phyloP scores from a whole-genome alignment of 2,113 vertebrate genomes.

The Myrmecobius fasciatus region DNA sequence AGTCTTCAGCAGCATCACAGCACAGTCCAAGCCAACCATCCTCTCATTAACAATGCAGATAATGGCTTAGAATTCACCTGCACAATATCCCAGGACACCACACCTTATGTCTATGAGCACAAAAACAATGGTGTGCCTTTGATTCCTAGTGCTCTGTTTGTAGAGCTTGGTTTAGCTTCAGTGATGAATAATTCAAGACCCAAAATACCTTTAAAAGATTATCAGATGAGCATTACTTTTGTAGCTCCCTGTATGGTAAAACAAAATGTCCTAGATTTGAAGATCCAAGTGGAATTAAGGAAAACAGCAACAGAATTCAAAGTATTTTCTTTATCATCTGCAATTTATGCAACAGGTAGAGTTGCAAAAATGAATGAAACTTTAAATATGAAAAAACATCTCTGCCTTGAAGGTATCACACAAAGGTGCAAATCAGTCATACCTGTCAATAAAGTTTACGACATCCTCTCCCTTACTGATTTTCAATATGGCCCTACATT shows the following conservation, averaged over 20 bases:
- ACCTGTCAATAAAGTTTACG: conserved; percentile 83
- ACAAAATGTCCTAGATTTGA: conserved; percentile 81
- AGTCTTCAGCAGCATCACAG: conserved; percentile 74
- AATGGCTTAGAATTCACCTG: conserved; percentile 79
- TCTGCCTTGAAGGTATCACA: conserved; percentile 81
- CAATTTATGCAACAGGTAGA: conserved; percentile 85
- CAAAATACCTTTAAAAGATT: conserved; percentile 81
- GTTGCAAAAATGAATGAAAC: conserved; percentile 66
- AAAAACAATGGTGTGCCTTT: conserved; percentile 86
- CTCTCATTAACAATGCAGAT: conserved; percentile 73
- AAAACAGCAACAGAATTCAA: conserved; percentile 81
- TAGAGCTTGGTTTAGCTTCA: conserved; percentile 88
- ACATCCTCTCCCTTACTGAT: conserved; percentile 82
- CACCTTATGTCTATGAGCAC: conserved; percentile 87
- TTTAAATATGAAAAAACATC: conserved; percentile 82
- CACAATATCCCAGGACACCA: conserved; percentile 77
- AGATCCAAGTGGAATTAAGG: conserved; percentile 80
- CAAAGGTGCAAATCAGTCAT: conserved; percentile 84
- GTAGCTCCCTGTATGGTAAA: conserved; percentile 82
- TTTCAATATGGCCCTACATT: conserved; percentile 89
- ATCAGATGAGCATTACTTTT: conserved; percentile 86
- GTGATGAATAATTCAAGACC: conserved; percentile 82
- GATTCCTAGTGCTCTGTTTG: conserved; percentile 88
- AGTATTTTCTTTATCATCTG: conserved; percentile 82
- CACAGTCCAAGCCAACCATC: conserved; percentile 64